Conservation (phyloP, 2,888 invertebrate species). For the Polydrusus tereticollis region DNA sequence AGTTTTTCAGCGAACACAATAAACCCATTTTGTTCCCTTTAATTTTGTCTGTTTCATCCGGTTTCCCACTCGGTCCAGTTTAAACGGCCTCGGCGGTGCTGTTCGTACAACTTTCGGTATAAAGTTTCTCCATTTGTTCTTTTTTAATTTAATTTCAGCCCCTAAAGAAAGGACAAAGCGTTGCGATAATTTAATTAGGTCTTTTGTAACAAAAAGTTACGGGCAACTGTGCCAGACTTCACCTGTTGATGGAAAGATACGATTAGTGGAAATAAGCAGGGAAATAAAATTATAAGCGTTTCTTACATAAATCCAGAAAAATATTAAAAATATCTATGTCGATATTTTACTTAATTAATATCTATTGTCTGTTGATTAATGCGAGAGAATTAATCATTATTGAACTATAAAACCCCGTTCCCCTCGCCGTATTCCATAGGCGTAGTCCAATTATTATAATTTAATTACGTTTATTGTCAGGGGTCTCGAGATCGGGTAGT, state of each 20-base stretch:
- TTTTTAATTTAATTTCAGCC: conserved; percentile 45
- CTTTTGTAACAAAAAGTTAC: conserved; percentile 38
- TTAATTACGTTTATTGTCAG: too few species aligned
- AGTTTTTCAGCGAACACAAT: conserved; percentile 20
- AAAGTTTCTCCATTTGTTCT: conserved; percentile 48
- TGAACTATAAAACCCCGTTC: too few species aligned
- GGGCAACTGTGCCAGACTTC: conserved; percentile 15
- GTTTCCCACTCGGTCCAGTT: conserved; percentile 32
- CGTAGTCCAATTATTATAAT: too few species aligned
- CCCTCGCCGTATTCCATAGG: too few species aligned
- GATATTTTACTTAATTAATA: too few species aligned
- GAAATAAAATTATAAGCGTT: conserved; percentile 9
- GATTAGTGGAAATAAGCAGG: conserved; percentile 11
- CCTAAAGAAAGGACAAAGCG: conserved; percentile 41
- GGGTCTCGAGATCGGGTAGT: too few species aligned
- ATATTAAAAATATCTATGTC: too few species aligned
- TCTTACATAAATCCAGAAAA: not conserved
- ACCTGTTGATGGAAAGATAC: conserved; percentile 32
- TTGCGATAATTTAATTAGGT: conserved; percentile 42
- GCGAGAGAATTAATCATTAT: too few species aligned
- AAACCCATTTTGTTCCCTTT: conserved; percentile 34
- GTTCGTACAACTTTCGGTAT: conserved; percentile 39
- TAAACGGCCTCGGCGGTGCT: conserved; percentile 36
- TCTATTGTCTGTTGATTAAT: too few species aligned
- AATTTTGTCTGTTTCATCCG: conserved; percentile 30